Evolutionary conservation across 2,113 vertebrate species (phyloP).

Genomic region (Odontesthes bonariensis): DNA sequence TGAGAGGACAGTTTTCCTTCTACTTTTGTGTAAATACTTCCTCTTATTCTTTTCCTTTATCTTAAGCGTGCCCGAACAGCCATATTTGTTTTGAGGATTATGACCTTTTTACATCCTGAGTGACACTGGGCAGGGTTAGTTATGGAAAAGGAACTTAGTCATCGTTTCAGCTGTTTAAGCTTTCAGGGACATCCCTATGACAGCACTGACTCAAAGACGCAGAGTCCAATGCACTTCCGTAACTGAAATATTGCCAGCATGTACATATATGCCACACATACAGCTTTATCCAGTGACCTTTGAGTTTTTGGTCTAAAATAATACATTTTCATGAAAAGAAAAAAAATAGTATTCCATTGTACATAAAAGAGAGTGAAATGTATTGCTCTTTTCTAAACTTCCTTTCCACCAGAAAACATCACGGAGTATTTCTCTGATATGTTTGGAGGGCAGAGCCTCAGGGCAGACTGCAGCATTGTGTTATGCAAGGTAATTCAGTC

Average conservation of each 20-base stretch:
- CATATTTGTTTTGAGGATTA: conserved; percentile 20
- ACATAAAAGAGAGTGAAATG: conserved; percentile 3
- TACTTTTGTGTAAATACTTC: neutral
- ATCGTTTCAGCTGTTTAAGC: conserved; percentile 1
- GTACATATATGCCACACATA: neutral
- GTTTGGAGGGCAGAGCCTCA: conserved; percentile 24
- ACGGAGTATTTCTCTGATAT: conserved; percentile 17
- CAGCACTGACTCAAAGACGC: conserved; percentile 14
- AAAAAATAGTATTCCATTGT: neutral
- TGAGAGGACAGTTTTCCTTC: neutral
- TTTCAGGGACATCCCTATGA: conserved; percentile 5
- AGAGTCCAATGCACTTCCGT: conserved; percentile 9
- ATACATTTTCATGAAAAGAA: neutral
- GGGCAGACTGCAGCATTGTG: conserved; percentile 8
- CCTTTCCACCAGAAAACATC: conserved; percentile 42
- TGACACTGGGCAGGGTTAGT: conserved; percentile 1
- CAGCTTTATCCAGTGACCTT: neutral
- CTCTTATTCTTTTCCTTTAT: neutral
- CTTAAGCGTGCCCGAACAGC: neutral
- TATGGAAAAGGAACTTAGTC: conserved; percentile 17
- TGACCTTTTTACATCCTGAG: conserved; percentile 12
- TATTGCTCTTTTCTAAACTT: neutral
- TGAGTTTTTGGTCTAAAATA: neutral
- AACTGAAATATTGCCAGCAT: neutral
- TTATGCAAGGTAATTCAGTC: conserved; percentile 47